These are phyloP conservation scores for Enteromius argenteus DNA, from an alignment of 2,797 vertebrate species.

Conservation along the genomic window DNA sequence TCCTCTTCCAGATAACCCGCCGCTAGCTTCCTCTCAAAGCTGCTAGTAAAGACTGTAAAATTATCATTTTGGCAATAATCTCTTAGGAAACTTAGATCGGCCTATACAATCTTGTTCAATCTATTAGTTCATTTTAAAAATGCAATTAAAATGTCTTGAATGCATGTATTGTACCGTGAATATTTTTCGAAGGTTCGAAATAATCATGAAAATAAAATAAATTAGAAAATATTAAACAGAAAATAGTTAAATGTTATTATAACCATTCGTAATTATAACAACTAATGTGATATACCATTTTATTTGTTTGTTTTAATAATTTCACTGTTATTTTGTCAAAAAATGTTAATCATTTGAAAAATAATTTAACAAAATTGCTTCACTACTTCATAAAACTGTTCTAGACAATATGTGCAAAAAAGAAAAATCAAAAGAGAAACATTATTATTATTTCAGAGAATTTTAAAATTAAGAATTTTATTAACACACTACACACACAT, in stretches of 20 bases:
- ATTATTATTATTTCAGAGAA: neutral
- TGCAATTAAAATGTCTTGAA: neutral
- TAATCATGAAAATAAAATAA: neutral
- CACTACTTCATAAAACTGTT: too few species aligned
- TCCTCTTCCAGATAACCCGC: conserved; percentile 31
- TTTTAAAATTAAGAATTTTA: too few species aligned
- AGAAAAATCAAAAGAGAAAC: neutral
- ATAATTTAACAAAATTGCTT: neutral
- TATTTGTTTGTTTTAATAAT: neutral
- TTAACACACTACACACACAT: neutral
- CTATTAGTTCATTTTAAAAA: neutral
- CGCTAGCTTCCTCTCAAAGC: conserved; percentile 5
- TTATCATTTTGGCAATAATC: neutral
- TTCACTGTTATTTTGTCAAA: too few species aligned
- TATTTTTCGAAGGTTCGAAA: neutral
- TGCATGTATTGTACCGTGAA: neutral
- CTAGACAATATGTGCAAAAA: neutral
- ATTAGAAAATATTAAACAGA: neutral
- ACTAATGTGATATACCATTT: neutral
- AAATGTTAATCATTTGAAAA: neutral
- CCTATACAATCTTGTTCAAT: neutral
- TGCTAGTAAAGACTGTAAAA: neutral
- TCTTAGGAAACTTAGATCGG: neutral
- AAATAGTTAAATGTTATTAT: neutral
- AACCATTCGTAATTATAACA: neutral